Evolutionary conservation across 2,888 invertebrate genomes (phyloP).

Genomic region (Dugesia japonica): DNA sequence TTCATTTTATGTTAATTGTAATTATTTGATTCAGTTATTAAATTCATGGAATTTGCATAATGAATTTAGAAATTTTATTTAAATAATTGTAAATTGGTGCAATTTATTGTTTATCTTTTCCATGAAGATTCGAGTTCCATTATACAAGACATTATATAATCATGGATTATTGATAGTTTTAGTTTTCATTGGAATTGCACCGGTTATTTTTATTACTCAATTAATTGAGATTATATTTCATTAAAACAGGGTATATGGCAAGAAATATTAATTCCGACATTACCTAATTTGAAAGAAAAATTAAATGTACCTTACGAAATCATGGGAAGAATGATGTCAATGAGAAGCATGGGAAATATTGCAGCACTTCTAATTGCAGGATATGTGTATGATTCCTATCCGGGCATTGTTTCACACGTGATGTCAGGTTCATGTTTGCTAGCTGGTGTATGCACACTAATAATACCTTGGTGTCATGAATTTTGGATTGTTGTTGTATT

Average conservation of each 20-base stretch:
- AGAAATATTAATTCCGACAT: not conserved
- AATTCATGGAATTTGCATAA: too few species aligned
- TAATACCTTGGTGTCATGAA: not conserved
- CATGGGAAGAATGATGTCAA: not conserved
- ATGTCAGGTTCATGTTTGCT: not conserved
- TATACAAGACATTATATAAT: not conserved
- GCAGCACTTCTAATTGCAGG: not conserved
- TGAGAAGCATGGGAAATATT: constrained; percentile 20
- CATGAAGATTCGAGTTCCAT: too few species aligned
- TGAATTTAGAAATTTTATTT: too few species aligned
- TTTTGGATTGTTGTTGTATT: not conserved
- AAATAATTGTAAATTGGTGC: too few species aligned
- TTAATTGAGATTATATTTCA: not conserved
- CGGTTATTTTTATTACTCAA: not conserved
- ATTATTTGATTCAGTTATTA: too few species aligned
- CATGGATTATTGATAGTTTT: not conserved
- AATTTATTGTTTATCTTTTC: too few species aligned
- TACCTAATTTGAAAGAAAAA: constrained; percentile 7
- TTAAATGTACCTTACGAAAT: not conserved
- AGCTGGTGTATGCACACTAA: not conserved
- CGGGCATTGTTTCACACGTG: not conserved
- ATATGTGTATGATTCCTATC: not conserved
- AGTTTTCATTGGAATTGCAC: not conserved
- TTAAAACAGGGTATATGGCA: not conserved
- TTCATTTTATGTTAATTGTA: too few species aligned